phyloP scores from a whole-genome alignment of 2,113 vertebrate genomes.

The Otus sunia region DNA sequence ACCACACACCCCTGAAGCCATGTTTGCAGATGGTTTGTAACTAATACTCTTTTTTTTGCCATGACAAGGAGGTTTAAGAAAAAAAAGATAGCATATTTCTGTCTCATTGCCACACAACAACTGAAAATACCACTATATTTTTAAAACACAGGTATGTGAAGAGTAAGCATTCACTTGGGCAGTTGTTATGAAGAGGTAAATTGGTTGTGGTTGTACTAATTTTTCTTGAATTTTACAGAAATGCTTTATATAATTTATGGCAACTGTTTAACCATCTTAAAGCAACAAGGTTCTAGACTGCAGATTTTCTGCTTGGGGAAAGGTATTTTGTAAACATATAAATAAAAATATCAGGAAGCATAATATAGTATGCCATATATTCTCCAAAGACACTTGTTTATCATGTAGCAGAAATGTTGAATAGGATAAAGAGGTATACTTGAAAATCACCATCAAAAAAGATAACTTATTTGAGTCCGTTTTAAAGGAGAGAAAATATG shows the following conservation, averaged over 20 bases:
- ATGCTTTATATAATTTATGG: neutral
- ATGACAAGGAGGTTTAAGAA: neutral
- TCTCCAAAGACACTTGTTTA: neutral
- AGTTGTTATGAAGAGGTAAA: neutral
- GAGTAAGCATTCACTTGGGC: neutral
- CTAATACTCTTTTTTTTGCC: neutral
- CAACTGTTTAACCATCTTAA: neutral
- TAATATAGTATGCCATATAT: neutral
- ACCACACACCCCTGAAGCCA: neutral
- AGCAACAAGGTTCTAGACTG: neutral
- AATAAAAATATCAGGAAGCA: neutral
- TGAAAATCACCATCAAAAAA: neutral
- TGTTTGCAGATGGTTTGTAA: neutral
- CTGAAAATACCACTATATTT: neutral
- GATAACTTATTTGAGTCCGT: neutral
- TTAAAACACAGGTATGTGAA: neutral
- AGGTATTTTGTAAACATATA: neutral
- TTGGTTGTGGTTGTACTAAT: neutral
- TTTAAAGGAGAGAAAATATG: neutral
- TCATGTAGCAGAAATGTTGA: neutral
- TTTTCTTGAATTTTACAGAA: conserved; percentile 14
- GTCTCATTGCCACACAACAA: neutral
- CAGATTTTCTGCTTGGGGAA: neutral
- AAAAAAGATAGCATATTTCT: neutral
- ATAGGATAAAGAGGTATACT: neutral